These are phyloP conservation scores for Dryocosmus kuriphilus DNA, from an alignment of 2,888 invertebrate species.

Conservation along the genomic window DNA sequence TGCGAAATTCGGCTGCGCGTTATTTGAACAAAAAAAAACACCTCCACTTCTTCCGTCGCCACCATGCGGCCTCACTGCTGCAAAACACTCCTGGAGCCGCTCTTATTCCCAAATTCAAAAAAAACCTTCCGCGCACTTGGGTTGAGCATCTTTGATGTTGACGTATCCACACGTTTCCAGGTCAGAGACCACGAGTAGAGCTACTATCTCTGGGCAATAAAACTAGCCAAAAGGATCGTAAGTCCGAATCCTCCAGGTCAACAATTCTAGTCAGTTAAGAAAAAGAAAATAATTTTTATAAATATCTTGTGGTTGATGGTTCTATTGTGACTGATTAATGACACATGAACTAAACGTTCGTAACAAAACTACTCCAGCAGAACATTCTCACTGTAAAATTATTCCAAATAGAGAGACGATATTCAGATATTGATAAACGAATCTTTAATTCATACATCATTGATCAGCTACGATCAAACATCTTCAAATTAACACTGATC, in stretches of 20 bases:
- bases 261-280: background rate
- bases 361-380: too few relatives aligned
- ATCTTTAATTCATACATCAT: too few relatives aligned
- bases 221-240: background rate
- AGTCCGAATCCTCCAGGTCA: background rate
- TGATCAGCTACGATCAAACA: too few relatives aligned
- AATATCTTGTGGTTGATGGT: too few relatives aligned
- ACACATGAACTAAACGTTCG: too few relatives aligned
- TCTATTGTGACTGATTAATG: too few relatives aligned
- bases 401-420: too few relatives aligned
- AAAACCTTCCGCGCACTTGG: slow-evolving; percentile 49
- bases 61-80: slow-evolving; percentile 41
- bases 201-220: slow-evolving; percentile 14
- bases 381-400: too few relatives aligned
- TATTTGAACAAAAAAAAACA: slow-evolving; percentile 43
- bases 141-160: slow-evolving; percentile 48
- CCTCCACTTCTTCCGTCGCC: slow-evolving; percentile 40
- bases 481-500: too few relatives aligned
- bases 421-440: too few relatives aligned
- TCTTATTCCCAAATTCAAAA: slow-evolving; percentile 37
- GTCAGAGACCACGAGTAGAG: slow-evolving; percentile 51
- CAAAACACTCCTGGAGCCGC: slow-evolving; percentile 32
- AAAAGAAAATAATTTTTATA: too few relatives aligned
- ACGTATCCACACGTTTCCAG: slow-evolving; percentile 55
- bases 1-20: slow-evolving; percentile 52